These are phyloP conservation scores for Phalacrocorax aristotelis DNA, from an alignment of 2,113 vertebrate species.

Conservation along the genomic window DNA sequence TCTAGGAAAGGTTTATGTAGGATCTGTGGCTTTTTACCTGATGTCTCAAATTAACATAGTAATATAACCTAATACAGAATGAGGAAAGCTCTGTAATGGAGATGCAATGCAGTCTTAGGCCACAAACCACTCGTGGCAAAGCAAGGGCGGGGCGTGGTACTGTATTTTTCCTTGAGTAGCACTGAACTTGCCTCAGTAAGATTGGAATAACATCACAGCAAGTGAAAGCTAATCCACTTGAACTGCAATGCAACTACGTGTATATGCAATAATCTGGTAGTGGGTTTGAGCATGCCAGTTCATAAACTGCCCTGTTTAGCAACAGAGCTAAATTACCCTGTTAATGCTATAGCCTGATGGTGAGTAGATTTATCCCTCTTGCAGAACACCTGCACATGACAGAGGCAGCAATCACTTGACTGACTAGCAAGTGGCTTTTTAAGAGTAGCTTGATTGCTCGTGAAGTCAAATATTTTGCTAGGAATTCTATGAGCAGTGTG, in stretches of 20 bases:
- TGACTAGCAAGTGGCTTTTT: not conserved
- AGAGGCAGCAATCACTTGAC: not conserved
- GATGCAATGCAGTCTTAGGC: too few relatives aligned
- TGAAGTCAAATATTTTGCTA: not conserved
- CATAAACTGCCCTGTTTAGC: not conserved
- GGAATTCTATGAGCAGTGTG: not conserved
- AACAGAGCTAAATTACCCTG: too few relatives aligned
- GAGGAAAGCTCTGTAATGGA: not conserved
- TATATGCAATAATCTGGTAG: rapidly evolving
- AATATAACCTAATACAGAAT: not conserved
- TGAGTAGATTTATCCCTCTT: not conserved
- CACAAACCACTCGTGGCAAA: not conserved
- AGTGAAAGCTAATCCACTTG: not conserved
- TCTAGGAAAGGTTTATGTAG: not conserved
- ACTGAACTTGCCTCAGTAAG: not conserved
- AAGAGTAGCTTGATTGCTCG: not conserved
- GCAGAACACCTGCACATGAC: rapidly evolving
- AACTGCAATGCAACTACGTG: not conserved
- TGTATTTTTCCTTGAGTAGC: not conserved
- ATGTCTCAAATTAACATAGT: not conserved
- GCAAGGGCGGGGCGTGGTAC: not conserved
- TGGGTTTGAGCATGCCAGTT: not conserved
- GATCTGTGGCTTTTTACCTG: not conserved
- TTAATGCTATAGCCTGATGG: not conserved
- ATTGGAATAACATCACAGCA: not conserved